These are phyloP conservation scores for Batillaria attramentaria DNA, from an alignment of 1,140 invertebrate species.

Conservation along the genomic window DNA sequence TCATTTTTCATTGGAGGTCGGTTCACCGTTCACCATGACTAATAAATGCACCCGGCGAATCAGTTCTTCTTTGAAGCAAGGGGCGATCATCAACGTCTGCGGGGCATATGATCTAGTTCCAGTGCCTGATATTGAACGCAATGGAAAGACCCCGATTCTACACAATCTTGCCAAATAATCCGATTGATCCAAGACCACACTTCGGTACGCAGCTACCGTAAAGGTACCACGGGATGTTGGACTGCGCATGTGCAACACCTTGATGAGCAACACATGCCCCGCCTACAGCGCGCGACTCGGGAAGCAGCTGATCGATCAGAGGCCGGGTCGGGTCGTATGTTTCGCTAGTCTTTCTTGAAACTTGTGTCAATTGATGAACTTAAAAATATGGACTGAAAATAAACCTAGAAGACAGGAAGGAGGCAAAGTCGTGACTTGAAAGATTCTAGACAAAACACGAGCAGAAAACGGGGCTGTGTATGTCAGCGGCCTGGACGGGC, in stretches of 20 bases:
- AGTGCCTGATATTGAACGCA: background rate
- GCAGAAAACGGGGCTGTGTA: too few relatives aligned
- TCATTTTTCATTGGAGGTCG: conserved; percentile 22
- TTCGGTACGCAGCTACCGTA: conserved; percentile 20
- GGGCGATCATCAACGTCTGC: too few relatives aligned
- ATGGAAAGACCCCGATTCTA: background rate
- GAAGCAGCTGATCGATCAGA: too few relatives aligned
- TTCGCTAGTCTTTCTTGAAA: too few relatives aligned
- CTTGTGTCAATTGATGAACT: too few relatives aligned
- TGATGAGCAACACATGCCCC: conserved; percentile 37
- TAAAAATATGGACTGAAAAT: too few relatives aligned
- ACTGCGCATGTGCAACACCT: conserved; percentile 39
- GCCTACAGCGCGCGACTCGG: conserved; percentile 21
- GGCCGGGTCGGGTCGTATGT: too few relatives aligned
- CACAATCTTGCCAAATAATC: conserved; percentile 7
- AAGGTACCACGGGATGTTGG: conserved; percentile 15
- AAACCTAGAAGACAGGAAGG: too few relatives aligned
- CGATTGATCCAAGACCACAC: background rate
- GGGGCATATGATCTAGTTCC: too few relatives aligned
- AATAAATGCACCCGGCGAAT: conserved; percentile 17
- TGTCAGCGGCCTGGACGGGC: too few relatives aligned
- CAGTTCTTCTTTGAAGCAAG: conserved; percentile 17
- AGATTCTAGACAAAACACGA: too few relatives aligned
- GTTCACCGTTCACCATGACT: conserved; percentile 6
- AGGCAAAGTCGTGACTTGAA: too few relatives aligned